Evolutionary conservation across 2,113 vertebrate genomes (phyloP).

Genomic region (Scortum barcoo): DNA sequence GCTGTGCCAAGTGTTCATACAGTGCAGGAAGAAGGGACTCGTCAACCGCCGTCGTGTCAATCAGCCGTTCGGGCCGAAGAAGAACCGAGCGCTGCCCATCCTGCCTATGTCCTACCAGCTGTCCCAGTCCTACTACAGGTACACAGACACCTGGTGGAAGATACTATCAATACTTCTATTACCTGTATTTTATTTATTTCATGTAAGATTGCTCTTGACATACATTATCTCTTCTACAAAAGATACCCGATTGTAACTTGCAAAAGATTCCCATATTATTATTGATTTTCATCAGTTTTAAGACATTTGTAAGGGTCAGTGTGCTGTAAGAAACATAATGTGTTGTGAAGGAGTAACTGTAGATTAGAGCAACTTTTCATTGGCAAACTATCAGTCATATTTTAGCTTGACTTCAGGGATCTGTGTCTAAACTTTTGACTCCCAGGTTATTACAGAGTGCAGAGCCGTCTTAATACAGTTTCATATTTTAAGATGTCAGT

Average conservation of each 20-base stretch:
- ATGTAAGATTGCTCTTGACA: not conserved
- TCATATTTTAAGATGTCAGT: no score
- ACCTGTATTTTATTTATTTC: not conserved
- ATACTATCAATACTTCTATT: not conserved
- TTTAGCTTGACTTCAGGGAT: no score
- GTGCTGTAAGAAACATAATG: not conserved
- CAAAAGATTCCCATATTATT: not conserved
- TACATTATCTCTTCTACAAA: no score
- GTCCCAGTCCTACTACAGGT: slow-evolving; percentile 93
- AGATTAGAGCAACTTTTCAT: not conserved
- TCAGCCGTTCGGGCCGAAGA: slow-evolving; percentile 88
- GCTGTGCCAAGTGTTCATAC: slow-evolving; percentile 89
- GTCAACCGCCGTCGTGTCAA: slow-evolving; percentile 92
- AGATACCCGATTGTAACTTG: no score
- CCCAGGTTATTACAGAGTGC: no score
- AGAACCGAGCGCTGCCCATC: slow-evolving; percentile 91
- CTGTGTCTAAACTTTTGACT: no score
- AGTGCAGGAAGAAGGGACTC: slow-evolving; percentile 88
- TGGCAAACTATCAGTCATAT: no score
- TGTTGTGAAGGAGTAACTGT: not conserved
- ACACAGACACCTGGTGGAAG: not conserved
- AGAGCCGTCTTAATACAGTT: no score
- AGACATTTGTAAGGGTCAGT: not conserved
- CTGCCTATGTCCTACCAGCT: slow-evolving; percentile 98
- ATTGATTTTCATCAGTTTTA: not conserved